These are phyloP conservation scores for Holocentrus rufus DNA, from an alignment of 2,797 vertebrate species.

Conservation along the genomic window DNA sequence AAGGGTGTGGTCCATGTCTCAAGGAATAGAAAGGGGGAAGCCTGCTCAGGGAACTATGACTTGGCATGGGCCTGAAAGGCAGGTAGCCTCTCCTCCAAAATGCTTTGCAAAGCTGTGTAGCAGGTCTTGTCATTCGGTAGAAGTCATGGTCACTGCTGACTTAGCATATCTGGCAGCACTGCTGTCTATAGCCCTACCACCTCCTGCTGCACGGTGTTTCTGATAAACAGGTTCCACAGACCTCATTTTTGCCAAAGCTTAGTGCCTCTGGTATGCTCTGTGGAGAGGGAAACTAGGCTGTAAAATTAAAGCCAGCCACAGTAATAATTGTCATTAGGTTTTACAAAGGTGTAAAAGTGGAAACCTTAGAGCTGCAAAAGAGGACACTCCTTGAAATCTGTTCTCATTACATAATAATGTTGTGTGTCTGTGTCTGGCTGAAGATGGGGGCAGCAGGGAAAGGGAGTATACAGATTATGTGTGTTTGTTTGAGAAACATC, in stretches of 20 bases:
- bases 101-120: constrained; percentile 4
- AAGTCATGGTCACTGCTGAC: constrained; percentile 40
- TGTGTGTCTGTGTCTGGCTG: constrained; percentile 31
- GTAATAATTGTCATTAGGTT: background rate
- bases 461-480: constrained; percentile 39
- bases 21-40: constrained; percentile 17
- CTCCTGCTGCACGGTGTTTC: constrained; percentile 19
- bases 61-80: constrained; percentile 26
- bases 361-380: constrained; percentile 3
- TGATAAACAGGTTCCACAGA: constrained; percentile 55
- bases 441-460: background rate
- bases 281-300: constrained; percentile 43
- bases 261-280: constrained; percentile 22
- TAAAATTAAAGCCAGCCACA: background rate
- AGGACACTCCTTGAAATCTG: constrained; percentile 40
- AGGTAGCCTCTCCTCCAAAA: constrained; percentile 14
- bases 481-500: constrained; percentile 49
- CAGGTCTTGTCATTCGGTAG: constrained; percentile 28
- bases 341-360: background rate
- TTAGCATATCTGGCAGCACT: constrained; percentile 22
- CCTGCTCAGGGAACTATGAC: constrained; percentile 21
- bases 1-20: constrained; percentile 72
- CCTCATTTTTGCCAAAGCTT: constrained; percentile 34
- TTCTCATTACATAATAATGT: constrained; percentile 55
- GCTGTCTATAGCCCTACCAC: background rate